Base-by-base conservation (phyloP, 1,140 invertebrate species). In the Campoletis sonorensis region DNA sequence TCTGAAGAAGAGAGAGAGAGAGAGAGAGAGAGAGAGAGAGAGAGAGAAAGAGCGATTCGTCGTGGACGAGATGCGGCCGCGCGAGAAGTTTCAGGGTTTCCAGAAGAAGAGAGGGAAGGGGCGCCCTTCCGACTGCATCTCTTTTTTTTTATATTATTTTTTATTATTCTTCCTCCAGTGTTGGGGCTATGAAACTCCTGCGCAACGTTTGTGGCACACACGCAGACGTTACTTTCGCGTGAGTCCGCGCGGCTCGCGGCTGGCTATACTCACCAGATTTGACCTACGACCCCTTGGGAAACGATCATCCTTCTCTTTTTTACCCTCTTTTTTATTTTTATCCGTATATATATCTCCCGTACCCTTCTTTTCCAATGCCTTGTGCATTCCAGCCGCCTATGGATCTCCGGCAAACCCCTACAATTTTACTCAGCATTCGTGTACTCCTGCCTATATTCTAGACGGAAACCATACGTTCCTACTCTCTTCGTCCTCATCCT, bases 241-340 rank as follows among this genome's bases (percentile, higher is more conserved):
- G 82, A 80, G 79, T 23, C 77, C 37, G 27, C 37, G 37, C 10
- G 37, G 37, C 10, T 37, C 37, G 10, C 37, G 37, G 37, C 37
- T 37, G 37, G 70, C 64, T 58, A 80, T 45, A 80, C 64, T 64
- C 75, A 33, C 16, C 45, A 80, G 76, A 80, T 40, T 81, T 70
- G 81, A 84, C 83, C 83, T 82, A 84, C 73, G 79, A 84, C 81
- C 83, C 80, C 75, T 51, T 84, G 83, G 80, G 83, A 84, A 84
- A 82, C 83, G 80, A 82, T 82, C 75, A 77, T 67, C 70, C 81
- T 75, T 64, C 70, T 75, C 37, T 4, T 79, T 81, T 80, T 72
- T 77, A 75, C 37, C 61, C 79, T 71, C 75, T 58, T 71, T 76
- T 75, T 71, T 79, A 40, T 68, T 78, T 73, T 75, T 61, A 26